These are phyloP conservation scores for Agrochola circellaris DNA, from an alignment of 2,888 invertebrate genomes.

Conservation along the genomic window DNA sequence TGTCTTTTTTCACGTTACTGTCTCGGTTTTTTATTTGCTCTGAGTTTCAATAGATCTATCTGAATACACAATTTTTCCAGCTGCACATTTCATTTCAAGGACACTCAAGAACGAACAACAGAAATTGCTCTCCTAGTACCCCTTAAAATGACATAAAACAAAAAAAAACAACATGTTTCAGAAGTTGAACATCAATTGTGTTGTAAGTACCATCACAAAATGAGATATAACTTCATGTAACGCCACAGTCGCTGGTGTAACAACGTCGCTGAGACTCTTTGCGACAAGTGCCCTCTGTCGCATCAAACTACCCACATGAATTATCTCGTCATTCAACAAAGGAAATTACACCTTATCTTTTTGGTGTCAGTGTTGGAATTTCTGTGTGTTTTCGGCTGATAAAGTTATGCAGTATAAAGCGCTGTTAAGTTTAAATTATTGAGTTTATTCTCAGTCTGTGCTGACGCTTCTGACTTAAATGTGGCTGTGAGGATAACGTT, in stretches of 20 bases:
- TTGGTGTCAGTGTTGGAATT: not conserved
- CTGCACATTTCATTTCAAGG: not conserved
- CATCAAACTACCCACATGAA: constrained; percentile 46
- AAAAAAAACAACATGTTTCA: constrained; percentile 29
- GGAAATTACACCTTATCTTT: constrained; percentile 31
- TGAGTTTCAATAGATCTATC: not conserved
- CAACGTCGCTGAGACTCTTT: constrained; percentile 58
- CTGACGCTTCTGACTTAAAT: constrained; percentile 27
- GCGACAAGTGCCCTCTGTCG: constrained; percentile 51
- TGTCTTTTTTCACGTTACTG: too few species aligned
- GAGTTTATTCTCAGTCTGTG: constrained; percentile 48
- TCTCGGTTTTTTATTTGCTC: too few species aligned
- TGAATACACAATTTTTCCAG: not conserved
- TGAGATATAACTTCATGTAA: constrained; percentile 60
- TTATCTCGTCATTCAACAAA: constrained; percentile 12
- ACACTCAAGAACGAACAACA: constrained; percentile 14
- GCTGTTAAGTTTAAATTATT: constrained; percentile 60
- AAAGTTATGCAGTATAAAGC: constrained; percentile 48
- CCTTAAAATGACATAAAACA: constrained; percentile 16
- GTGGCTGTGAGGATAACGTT: constrained; percentile 6
- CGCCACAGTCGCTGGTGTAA: constrained; percentile 59
- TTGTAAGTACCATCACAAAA: constrained; percentile 50
- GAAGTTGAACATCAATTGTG: constrained; percentile 54
- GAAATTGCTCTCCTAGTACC: not conserved
- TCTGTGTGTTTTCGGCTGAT: not conserved